Base-by-base conservation (phyloP, 64 coral and sea anemone genomes). In the Montipora foliosa region DNA sequence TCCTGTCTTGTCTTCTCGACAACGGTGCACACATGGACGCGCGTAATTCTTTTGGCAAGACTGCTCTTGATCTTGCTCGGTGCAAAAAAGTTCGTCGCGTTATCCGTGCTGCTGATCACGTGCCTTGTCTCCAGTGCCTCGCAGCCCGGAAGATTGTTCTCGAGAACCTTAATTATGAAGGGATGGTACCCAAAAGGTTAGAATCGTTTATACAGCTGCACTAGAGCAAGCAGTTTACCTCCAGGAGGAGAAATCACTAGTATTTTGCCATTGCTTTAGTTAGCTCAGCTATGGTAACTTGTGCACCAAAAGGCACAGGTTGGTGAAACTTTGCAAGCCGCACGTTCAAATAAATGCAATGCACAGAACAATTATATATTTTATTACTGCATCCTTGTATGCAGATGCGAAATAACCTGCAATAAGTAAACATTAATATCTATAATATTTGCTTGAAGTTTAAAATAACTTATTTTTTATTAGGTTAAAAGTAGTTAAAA, bases 201-300 rank as follows among this genome's bases (percentile, higher is more conserved):
- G 88, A 94, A 67, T 69, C 93, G 57, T 97, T 97, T 81, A 80
- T 97, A 76, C 80, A 94, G 90, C 58, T 94, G 74, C 95, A 97
- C 75, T 97, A 77, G 79, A 4, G 12, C 8, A 5, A 24, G 3
- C 10, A 20, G 19, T n/a, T 71, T 21, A 1, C 62, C 62, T 14
- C 4, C 62, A 67, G 16, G 62, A 17, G 4, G 11, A 14, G 62
- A 12, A 20, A 71, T 24, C 4, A 71, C 68, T 8, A 15, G 61
- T 64, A 12, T 14, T 71, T 19, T 6, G 68, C 21, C 68, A 5
- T 71, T 67, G 12, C 12, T 37, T 13, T 60, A 60, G 6, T 60
- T 60, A 9, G 4, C 64, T 5, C 64, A 17, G 17, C 12, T 17
- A n/a, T 68, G 53, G 53, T 57, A 57, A 57, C 53, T 11, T 57